A percentile compares a stretch with the other conserved stretches of the same genome.
phyloP scores from a whole-genome alignment of 2,888 invertebrate species.

The Pseudoips prasinana region DNA sequence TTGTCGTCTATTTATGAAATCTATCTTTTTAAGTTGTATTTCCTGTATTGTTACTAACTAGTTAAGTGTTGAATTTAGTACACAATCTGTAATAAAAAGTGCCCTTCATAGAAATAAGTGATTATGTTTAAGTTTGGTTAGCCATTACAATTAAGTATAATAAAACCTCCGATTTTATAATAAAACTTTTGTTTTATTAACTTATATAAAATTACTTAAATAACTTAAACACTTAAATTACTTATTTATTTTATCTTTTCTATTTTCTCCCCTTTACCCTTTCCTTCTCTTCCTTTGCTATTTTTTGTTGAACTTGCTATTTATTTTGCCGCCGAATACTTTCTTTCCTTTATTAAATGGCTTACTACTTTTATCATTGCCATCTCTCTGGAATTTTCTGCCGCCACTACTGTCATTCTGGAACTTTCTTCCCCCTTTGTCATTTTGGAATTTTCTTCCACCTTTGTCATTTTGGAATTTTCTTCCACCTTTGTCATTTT shows the following conservation, averaged over 20 bases:
- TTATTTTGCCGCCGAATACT: slow-evolving; percentile 68
- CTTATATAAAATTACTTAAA: too few species aligned
- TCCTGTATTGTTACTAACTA: too few species aligned
- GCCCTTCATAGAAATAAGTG: slow-evolving; percentile 3
- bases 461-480: slow-evolving; percentile 30
- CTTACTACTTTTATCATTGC: slow-evolving; percentile 30
- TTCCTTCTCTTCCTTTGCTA: slow-evolving; percentile 43
- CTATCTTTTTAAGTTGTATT: too few species aligned
- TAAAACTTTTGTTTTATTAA: slow-evolving; percentile 8
- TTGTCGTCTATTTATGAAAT: too few species aligned
- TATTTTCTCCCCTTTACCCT: slow-evolving; percentile 49
- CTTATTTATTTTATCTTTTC: too few species aligned
- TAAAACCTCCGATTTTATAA: slow-evolving; percentile 15
- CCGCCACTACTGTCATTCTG: slow-evolving; percentile 29
- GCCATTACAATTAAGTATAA: background rate
- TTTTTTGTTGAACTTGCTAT: slow-evolving; percentile 53
- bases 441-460: slow-evolving; percentile 36
- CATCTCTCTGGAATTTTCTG: slow-evolving; percentile 35
- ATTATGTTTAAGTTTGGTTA: too few species aligned
- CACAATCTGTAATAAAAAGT: slow-evolving; percentile 3
- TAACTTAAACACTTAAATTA: too few species aligned
- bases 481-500: slow-evolving; percentile 23
- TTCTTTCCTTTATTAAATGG: slow-evolving; percentile 53
- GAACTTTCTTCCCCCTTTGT: slow-evolving; percentile 24
- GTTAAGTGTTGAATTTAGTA: too few species aligned